Evolutionary conservation across 2,888 invertebrate species (phyloP).

Genomic region (Rhagonycha fulva): DNA sequence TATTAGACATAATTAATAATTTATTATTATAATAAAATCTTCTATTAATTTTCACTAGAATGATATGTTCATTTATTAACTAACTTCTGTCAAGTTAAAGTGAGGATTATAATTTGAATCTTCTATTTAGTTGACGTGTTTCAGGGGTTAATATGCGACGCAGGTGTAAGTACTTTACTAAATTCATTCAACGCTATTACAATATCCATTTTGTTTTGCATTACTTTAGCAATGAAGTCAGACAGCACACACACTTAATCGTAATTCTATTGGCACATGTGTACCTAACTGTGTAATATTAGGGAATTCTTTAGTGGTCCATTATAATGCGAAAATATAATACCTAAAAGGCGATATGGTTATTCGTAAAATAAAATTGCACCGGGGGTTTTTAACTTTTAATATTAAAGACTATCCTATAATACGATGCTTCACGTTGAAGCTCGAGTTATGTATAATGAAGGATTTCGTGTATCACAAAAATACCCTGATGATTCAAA

Average conservation of each 20-base stretch:
- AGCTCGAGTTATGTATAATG: no score
- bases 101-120: slow-evolving; percentile 13
- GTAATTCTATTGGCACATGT: slow-evolving; percentile 28
- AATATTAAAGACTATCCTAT: no score
- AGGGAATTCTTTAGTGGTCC: not conserved
- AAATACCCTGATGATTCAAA: no score
- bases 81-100: slow-evolving; percentile 6
- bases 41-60: not conserved
- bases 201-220: slow-evolving; percentile 45
- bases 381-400: not conserved
- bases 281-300: not conserved
- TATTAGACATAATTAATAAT: not conserved
- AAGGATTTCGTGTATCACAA: no score
- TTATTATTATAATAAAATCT: not conserved
- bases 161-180: slow-evolving; percentile 44
- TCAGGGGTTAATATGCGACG: slow-evolving; percentile 34
- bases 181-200: slow-evolving; percentile 46
- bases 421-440: no score
- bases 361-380: not conserved
- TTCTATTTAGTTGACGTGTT: slow-evolving; percentile 16
- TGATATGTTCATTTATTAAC: slow-evolving; percentile 7
- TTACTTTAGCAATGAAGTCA: slow-evolving; percentile 41
- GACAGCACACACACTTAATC: slow-evolving; percentile 32
- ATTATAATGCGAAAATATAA: not conserved
- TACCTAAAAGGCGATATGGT: not conserved